Conservation (phyloP, 2,113 vertebrate species). For the Ochotona curzoniae region DNA sequence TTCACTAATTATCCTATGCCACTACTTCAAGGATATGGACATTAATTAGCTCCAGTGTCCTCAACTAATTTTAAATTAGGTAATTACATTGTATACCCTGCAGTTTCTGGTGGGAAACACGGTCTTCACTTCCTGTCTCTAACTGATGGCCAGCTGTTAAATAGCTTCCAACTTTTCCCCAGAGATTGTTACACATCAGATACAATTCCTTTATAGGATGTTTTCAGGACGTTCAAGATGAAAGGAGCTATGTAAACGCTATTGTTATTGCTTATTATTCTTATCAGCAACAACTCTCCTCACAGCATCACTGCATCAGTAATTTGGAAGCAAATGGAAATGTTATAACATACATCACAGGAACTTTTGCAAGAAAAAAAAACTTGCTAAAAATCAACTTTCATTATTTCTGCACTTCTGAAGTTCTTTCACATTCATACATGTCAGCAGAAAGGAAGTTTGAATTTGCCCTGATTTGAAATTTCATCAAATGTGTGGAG, state of each 20-base stretch:
- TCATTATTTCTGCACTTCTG: not conserved
- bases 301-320: slow-evolving; percentile 26
- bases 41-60: slow-evolving; percentile 69
- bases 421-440: slow-evolving; percentile 22
- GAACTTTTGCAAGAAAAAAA: slow-evolving; percentile 11
- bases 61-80: slow-evolving; percentile 74
- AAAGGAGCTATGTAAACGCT: slow-evolving; percentile 49
- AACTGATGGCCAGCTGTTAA: slow-evolving; percentile 74
- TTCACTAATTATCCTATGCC: slow-evolving; percentile 55
- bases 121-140: slow-evolving; percentile 62
- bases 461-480: slow-evolving; percentile 7
- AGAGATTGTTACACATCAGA: slow-evolving; percentile 56
- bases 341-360: not conserved
- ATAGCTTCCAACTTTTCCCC: slow-evolving; percentile 61
- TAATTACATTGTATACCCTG: slow-evolving; percentile 66
- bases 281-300: slow-evolving; percentile 59
- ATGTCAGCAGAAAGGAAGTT: slow-evolving; percentile 23
- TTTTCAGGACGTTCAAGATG: slow-evolving; percentile 52
- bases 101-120: slow-evolving; percentile 55
- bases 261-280: slow-evolving; percentile 66
- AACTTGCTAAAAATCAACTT: not conserved
- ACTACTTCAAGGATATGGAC: slow-evolving; percentile 60
- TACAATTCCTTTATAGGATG: slow-evolving; percentile 58
- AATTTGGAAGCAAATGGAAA: slow-evolving; percentile 62
- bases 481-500: not conserved